Evolutionary conservation across 2,888 invertebrate genomes (phyloP).

Genomic region (Acanthosepion lycidas): DNA sequence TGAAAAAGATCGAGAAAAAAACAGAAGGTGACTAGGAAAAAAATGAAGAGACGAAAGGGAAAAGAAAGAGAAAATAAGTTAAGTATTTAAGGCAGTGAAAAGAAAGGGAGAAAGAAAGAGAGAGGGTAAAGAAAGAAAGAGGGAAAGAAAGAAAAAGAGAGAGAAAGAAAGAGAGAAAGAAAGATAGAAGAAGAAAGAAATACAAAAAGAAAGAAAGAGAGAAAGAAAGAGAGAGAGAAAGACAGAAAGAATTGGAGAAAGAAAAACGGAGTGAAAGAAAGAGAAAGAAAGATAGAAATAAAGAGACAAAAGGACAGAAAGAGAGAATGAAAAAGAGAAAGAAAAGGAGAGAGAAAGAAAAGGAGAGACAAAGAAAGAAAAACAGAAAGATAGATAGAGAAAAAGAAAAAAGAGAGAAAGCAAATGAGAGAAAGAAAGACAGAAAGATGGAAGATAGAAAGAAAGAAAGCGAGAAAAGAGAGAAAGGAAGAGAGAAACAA

Average conservation of each 20-base stretch:
- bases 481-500: neutral
- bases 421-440: neutral
- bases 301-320: neutral
- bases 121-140: neutral
- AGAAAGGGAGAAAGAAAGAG: neutral
- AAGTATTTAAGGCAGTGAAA: neutral
- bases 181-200: neutral
- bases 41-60: no score
- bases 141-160: neutral
- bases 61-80: no score
- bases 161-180: neutral
- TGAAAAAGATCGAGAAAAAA: no score
- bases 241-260: no score
- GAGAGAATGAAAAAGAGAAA: neutral
- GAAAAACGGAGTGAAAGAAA: no score
- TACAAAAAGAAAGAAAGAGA: neutral
- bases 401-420: neutral
- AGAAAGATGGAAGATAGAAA: no score
- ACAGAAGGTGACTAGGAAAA: no score
- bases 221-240: neutral
- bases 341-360: no score
- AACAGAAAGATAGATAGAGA: neutral
- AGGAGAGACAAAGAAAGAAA: neutral
- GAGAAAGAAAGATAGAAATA: neutral
- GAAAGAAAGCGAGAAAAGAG: neutral